phyloP scores from a whole-genome alignment of 2,888 invertebrate genomes.

The Macrosoma leucophasiata region DNA sequence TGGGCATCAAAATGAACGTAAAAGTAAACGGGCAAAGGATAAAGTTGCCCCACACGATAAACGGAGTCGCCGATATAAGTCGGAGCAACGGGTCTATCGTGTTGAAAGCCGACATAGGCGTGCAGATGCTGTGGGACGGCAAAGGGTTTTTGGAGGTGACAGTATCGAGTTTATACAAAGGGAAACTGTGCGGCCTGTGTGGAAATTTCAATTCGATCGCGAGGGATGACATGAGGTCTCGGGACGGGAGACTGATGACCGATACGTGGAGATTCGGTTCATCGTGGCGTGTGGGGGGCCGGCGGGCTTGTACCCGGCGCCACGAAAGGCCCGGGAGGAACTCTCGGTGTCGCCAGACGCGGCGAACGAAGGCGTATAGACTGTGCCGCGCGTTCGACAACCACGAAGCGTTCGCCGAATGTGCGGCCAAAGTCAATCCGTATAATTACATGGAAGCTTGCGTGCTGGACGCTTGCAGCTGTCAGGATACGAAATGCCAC shows the following conservation, averaged over 20 bases:
- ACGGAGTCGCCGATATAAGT: constrained; percentile 76
- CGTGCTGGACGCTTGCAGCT: constrained; percentile 91
- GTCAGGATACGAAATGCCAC: constrained; percentile 86
- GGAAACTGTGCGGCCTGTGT: constrained; percentile 91
- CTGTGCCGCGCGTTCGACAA: constrained; percentile 71
- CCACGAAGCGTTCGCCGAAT: constrained; percentile 80
- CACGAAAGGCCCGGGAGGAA: constrained; percentile 61
- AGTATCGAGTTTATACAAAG: constrained; percentile 81
- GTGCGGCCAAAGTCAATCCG: constrained; percentile 86
- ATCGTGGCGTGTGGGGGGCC: constrained; percentile 93
- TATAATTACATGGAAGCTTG: constrained; percentile 91
- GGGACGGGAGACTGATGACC: constrained; percentile 79
- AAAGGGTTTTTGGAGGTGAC: constrained; percentile 94
- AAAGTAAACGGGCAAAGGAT: constrained; percentile 90
- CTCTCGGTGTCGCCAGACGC: constrained; percentile 68
- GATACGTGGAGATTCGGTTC: constrained; percentile 86
- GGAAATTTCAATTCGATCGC: constrained; percentile 94
- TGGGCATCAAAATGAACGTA: constrained; percentile 89
- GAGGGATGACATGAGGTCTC: constrained; percentile 87
- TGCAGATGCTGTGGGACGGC: constrained; percentile 94
- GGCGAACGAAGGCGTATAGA: constrained; percentile 55
- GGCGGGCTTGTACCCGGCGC: constrained; percentile 80
- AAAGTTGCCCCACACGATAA: constrained; percentile 79
- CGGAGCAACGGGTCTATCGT: constrained; percentile 80
- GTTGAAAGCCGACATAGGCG: constrained; percentile 82